A percentile compares a stretch with the other conserved stretches of the same genome.
phyloP scores from a whole-genome alignment of 2,113 vertebrate genomes.

The Cnemophilus loriae region DNA sequence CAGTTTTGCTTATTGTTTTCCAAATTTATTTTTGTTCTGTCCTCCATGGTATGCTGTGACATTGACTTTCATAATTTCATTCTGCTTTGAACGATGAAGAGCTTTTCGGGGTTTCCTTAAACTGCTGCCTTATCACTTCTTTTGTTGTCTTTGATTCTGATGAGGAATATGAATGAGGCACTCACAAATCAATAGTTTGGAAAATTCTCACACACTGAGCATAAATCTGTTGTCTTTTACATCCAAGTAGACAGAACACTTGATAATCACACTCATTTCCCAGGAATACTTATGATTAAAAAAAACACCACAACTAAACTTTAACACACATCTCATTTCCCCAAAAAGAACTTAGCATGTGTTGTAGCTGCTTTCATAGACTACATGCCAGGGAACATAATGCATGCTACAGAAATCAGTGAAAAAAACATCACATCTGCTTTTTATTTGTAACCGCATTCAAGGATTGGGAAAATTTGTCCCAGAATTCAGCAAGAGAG shows the following conservation, averaged over 20 bases:
- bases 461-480: slow-evolving; percentile 1
- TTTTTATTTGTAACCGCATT: slow-evolving; percentile 42
- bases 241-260: background rate
- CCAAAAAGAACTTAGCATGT: slow-evolving; percentile 35
- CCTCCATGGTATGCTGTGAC: background rate
- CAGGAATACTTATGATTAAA: slow-evolving; percentile 4
- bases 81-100: background rate
- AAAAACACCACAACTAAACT: slow-evolving; percentile 5
- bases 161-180: background rate
- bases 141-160: background rate
- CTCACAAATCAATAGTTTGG: background rate
- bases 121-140: background rate
- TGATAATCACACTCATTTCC: background rate
- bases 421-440: slow-evolving; percentile 46
- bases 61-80: background rate
- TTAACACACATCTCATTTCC: background rate
- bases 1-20: background rate
- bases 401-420: slow-evolving; percentile 7
- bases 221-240: background rate
- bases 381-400: slow-evolving; percentile 22
- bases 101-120: background rate
- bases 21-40: background rate
- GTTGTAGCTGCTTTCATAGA: slow-evolving; percentile 34
- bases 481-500: slow-evolving; percentile 15
- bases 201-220: background rate